phyloP scores from a whole-genome alignment of 1,140 invertebrate species.

The Drosophila leontia region DNA sequence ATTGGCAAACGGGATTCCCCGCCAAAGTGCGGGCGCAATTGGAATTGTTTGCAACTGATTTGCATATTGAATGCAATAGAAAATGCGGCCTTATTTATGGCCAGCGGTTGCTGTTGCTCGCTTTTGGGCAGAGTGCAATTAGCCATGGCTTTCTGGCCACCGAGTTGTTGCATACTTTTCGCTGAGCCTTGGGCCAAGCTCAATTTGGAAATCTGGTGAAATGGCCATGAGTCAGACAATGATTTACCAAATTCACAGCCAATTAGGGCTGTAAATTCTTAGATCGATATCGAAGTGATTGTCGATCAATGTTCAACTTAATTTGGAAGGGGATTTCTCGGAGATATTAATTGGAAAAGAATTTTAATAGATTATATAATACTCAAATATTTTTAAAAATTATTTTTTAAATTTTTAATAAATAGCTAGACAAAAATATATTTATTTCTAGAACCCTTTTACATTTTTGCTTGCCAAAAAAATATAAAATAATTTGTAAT shows the following conservation, averaged over 20 bases:
- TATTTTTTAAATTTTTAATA: not conserved
- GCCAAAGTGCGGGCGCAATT: conserved; percentile 36
- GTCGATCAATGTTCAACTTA: not conserved
- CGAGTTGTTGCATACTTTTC: conserved; percentile 19
- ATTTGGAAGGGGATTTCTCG: not conserved
- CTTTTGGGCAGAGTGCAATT: conserved; percentile 19
- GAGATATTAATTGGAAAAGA: not conserved
- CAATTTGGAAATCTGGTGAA: conserved; percentile 21
- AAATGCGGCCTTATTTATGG: conserved; percentile 61
- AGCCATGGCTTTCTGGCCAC: not conserved
- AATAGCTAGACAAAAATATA: too few relatives aligned
- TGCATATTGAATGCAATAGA: conserved; percentile 75
- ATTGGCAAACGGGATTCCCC: conserved; percentile 51
- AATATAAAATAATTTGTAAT: too few relatives aligned
- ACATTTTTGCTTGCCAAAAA: too few relatives aligned
- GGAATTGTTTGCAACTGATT: conserved; percentile 58
- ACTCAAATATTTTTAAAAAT: not conserved
- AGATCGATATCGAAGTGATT: not conserved
- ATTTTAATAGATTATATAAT: not conserved
- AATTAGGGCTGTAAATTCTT: not conserved
- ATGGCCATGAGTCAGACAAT: conserved; percentile 22
- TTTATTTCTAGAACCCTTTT: too few relatives aligned
- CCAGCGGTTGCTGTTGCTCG: conserved; percentile 5
- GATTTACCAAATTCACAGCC: not conserved
- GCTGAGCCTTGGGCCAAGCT: too few relatives aligned